Evolutionary conservation across 2,113 vertebrate genomes (phyloP), one percentile per base, ranked within the genome.

Genomic region (Micronisus gabar): DNA sequence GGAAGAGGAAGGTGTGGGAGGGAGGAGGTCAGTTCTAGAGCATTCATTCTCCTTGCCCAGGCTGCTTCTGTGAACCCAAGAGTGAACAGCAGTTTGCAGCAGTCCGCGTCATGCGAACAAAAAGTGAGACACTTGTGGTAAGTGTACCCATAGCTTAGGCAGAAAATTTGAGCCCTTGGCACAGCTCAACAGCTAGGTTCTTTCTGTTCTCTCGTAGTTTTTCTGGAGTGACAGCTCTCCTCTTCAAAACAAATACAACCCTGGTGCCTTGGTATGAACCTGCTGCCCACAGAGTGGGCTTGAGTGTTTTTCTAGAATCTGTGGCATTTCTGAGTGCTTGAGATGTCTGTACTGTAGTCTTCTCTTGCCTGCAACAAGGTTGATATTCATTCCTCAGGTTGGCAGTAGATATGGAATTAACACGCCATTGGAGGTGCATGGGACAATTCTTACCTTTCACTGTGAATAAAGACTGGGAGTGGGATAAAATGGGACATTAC

Each of bases 101-200:
- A 80, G 43, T 56, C 48, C 1, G 1, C 0, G 0, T 66, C 25
- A 53, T 4, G 13, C 72, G 45, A 85, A 36, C 26, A 74, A 26
- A 56, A 72, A 68, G 8, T 55, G 30, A 52, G 40, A 59, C 53
- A 29, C 7, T 65, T 85, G 26, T 71, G 41, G 19, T 71, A 23
- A 50, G 6, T 38, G 26, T 58, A 59, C 15, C 11, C 23, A 17
- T 43, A 56, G 27, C 22, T 81, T 75, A 67, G 38, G 41, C 23
- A 55, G 55, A 91, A 87, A 89, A 75, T 16, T 68, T 12, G 30
- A 88, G n/a, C 11, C 36, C 30, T 40, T 40, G 48, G 16, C 25
- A 41, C 5, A 62, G 36, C 26, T 74, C 43, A 70, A 21, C 21
- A 36, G 30, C 13, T 32, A 32, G 16, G 30, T 21, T 81, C 7